Base-by-base conservation (phyloP, 2,113 vertebrate species). In the Pseudonaja textilis region DNA sequence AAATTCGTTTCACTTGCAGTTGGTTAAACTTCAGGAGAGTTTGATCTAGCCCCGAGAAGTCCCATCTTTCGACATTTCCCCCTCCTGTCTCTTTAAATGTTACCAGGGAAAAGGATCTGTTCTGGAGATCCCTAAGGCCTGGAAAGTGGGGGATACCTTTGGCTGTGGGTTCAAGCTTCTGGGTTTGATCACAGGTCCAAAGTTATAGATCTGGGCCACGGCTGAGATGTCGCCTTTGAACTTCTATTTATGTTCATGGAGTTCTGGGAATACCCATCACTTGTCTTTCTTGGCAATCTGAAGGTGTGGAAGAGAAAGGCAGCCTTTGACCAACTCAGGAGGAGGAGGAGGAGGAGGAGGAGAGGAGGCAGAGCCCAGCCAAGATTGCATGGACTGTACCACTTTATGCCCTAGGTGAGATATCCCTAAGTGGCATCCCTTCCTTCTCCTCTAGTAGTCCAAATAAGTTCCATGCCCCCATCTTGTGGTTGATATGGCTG, bases 401-500 rank as follows among this genome's bases (percentile, higher is more conserved):
- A 47, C 81, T 25, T 85, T 45, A 25, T 3, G 10, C 42, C 23
- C 22, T 25, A 22, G 26, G 87, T 18, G 11, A 64, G 50, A n/a
- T 12, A 52, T 91, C n/a, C 2, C 34, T 81, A 57, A 4, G 50
- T 3, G 26, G 89, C 5, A n/a, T 16, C 25, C n/a, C 0, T 42
- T 23, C 12, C 61, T 93, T 56, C 23, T 45, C 61, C 61, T 64
- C 61, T 12, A 64, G 12, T 64, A 64, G 0, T 0, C 87, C 56
- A 57, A 88, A 90, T 61, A 3, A 57, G 23, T 0, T 0, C 89
- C 47, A 18, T 39, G n/a, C 8, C 92, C 50, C 25, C 0, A 47
- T 86, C 20, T 18, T 81, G 0, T 90, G 0, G 0, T 57, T 18
- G 20, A 0, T 34, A 61, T 64, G 89, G 3, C 0, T 3, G 61